Evolutionary conservation across 2,797 vertebrate species (phyloP).

Genomic region (Lacerta agilis): DNA sequence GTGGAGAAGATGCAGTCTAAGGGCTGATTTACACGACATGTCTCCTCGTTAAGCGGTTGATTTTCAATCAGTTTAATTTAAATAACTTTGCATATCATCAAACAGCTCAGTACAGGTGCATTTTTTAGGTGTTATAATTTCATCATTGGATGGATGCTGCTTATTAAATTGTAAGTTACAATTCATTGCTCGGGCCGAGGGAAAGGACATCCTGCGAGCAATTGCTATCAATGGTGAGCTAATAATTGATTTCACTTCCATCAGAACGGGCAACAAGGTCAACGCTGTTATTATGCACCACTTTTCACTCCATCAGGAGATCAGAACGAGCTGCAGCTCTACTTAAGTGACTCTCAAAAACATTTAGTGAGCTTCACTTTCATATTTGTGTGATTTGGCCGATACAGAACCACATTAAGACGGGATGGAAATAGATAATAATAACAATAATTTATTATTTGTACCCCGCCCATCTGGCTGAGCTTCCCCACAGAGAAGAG

Average conservation of each 20-base stretch:
- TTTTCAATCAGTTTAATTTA: background rate
- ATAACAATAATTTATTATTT: too few species aligned
- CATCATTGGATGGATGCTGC: background rate
- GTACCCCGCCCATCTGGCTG: too few species aligned
- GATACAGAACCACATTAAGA: background rate
- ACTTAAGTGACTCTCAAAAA: slow-evolving; percentile 10
- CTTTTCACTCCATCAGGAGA: background rate
- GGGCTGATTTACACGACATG: background rate
- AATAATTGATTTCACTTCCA: background rate
- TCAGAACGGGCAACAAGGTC: background rate
- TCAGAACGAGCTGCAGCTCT: background rate
- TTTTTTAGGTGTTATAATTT: background rate
- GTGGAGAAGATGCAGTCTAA: background rate
- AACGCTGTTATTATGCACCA: background rate
- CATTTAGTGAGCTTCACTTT: slow-evolving; percentile 1
- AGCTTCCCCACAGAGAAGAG: background rate
- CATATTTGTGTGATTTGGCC: background rate
- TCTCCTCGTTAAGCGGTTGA: background rate
- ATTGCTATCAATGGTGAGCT: background rate
- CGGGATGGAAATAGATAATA: too few species aligned
- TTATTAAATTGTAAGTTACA: background rate
- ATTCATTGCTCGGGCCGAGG: background rate
- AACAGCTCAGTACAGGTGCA: background rate
- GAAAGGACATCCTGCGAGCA: background rate
- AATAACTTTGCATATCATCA: background rate